phyloP scores from a whole-genome alignment of 2,113 vertebrate genomes.

The Bufo gargarizans region DNA sequence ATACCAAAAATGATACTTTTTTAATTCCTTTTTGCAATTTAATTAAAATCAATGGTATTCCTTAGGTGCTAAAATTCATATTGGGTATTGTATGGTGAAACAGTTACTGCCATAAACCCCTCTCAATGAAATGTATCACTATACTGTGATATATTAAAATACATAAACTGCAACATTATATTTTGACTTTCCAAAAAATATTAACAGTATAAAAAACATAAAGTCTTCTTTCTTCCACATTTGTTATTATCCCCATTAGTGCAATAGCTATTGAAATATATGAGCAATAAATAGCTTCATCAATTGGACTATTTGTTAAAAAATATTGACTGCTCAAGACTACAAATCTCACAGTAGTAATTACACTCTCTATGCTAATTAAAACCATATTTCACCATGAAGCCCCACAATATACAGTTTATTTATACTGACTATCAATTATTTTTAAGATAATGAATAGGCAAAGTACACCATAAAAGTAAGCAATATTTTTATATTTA shows the following conservation, averaged over 20 bases:
- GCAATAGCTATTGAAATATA: neutral
- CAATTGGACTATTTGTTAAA: neutral
- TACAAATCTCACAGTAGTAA: neutral
- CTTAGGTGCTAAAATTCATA: too few species aligned
- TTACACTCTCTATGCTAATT: neutral
- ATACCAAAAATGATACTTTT: too few species aligned
- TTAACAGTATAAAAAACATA: neutral
- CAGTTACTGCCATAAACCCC: neutral
- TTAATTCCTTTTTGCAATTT: too few species aligned
- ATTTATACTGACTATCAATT: neutral
- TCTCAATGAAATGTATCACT: neutral
- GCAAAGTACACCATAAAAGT: neutral
- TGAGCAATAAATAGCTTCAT: neutral
- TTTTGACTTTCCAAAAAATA: neutral
- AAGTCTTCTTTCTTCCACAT: neutral
- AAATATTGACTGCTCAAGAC: neutral
- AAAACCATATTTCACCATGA: neutral
- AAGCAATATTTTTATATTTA: neutral
- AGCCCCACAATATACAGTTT: neutral
- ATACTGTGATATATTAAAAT: neutral
- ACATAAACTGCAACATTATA: neutral
- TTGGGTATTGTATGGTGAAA: neutral
- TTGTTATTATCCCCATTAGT: neutral
- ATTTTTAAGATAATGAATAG: neutral
- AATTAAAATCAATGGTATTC: too few species aligned